These are phyloP conservation scores for Nothobranchius kuhntae DNA, from an alignment of 2,113 vertebrate genomes.

Conservation along the genomic window DNA sequence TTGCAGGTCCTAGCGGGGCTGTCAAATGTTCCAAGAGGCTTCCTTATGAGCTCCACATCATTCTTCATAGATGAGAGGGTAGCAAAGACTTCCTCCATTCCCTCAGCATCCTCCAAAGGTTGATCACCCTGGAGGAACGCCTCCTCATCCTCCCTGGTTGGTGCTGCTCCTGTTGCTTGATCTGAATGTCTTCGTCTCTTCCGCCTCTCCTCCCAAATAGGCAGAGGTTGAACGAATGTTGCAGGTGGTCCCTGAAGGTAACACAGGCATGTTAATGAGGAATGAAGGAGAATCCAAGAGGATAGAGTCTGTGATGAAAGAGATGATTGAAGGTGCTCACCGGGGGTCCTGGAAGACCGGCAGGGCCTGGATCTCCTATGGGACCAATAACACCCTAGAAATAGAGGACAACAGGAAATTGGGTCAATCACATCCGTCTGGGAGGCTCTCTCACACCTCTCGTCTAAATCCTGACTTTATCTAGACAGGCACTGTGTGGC, in stretches of 20 bases:
- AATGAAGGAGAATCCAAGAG: neutral
- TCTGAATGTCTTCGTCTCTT: conserved; percentile 71
- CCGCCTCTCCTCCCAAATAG: conserved; percentile 67
- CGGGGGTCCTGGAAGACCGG: conserved; percentile 81
- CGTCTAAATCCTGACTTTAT: conserved; percentile 46
- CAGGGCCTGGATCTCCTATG: conserved; percentile 80
- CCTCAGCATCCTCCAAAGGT: conserved; percentile 71
- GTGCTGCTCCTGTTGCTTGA: conserved; percentile 38
- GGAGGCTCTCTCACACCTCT: conserved; percentile 32
- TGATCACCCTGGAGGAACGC: conserved; percentile 66
- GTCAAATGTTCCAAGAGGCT: conserved; percentile 84
- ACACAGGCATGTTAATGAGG: conserved; percentile 20
- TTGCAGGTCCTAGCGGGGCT: conserved; percentile 88
- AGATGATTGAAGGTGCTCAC: conserved; percentile 73
- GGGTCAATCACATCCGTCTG: conserved; percentile 54
- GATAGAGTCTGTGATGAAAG: conserved; percentile 1
- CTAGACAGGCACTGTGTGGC: conserved; percentile 43
- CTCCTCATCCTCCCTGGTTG: conserved; percentile 54
- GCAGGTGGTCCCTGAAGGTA: conserved; percentile 81
- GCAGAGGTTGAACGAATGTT: conserved; percentile 74
- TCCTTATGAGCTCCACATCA: conserved; percentile 85
- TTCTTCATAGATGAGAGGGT: conserved; percentile 85
- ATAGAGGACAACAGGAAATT: conserved; percentile 37
- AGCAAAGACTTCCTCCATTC: conserved; percentile 91
- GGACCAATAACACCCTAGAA: conserved; percentile 80